Evolutionary conservation across 2,797 vertebrate genomes (phyloP), one percentile per base, ranked within the genome.

Genomic region (Hemibagrus guttatus): DNA sequence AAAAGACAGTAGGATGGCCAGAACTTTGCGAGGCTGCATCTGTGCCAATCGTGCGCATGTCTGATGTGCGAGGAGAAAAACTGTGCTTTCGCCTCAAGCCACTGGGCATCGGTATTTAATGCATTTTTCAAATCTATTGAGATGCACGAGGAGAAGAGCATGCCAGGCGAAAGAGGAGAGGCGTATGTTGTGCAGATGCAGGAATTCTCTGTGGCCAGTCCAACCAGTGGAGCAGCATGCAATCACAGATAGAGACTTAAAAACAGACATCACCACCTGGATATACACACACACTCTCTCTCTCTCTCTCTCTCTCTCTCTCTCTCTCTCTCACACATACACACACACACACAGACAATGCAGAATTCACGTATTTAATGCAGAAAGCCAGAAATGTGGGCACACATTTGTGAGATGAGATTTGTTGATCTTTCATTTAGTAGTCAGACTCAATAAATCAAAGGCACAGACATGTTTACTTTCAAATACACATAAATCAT

Each of bases 211-310:
- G 74, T 23, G 87, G 90, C 92, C 88, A 12, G 92, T 92, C 81
- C 0, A 89, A 93, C 94, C 92, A 89, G 94, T 91, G 89, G 90
- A 91, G 88, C 92, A 86, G 86, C 93, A 88, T 93, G 90, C 89
- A 80, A 11, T 84, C 85, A 81, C 84, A 90, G 68, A 85, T 54
- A 81, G 54, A 69, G 56, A 71, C 76, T 58, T 61, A 26, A 56
- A 64, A 83, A 46, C 49, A 42, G 14, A 84, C 85, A 59, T 68
- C 61, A 85, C 81, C 74, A 83, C 13, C 49, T 54, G 75, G 59
- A 63, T 23, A 2, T 6, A n/a, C 13, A 46, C 54, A 61, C 58
- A 42, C 21, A 42, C 12, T 61, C 6, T 26, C 19, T 56, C 17
- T 56, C 28, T 52, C 6, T 74, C n/a, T 66, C 11, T 66, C 64